phyloP scores from a whole-genome alignment of 2,888 invertebrate genomes.

The Smittia sp. region DNA sequence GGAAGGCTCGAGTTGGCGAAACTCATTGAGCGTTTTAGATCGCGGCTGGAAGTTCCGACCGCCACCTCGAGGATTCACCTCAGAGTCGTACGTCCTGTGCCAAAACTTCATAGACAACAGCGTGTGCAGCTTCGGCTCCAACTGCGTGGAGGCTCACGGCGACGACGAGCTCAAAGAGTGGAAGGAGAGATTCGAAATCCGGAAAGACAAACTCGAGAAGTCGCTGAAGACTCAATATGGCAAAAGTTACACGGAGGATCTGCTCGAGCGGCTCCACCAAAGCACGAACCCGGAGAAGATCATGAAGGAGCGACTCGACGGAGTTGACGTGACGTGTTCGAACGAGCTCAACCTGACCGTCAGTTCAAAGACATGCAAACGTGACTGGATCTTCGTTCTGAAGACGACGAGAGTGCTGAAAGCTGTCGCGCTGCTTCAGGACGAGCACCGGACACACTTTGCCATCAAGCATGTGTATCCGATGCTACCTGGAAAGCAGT shows the following conservation, averaged over 20 bases:
- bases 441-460: constrained; percentile 67
- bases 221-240: constrained; percentile 68
- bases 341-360: constrained; percentile 62
- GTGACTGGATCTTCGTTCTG: constrained; percentile 62
- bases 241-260: constrained; percentile 58
- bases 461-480: constrained; percentile 57
- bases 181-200: constrained; percentile 68
- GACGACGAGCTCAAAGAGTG: constrained; percentile 69
- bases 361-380: constrained; percentile 61
- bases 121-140: constrained; percentile 65
- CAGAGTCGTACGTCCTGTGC: constrained; percentile 64
- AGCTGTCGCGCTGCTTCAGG: constrained; percentile 67
- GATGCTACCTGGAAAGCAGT: constrained; percentile 43
- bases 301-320: constrained; percentile 62
- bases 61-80: constrained; percentile 65
- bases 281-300: constrained; percentile 62
- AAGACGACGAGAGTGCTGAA: constrained; percentile 57
- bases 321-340: constrained; percentile 59
- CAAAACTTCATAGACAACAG: constrained; percentile 59
- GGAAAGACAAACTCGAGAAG: constrained; percentile 61
- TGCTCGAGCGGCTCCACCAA: constrained; percentile 63
- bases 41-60: constrained; percentile 67
- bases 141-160: constrained; percentile 74
- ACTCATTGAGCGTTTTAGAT: constrained; percentile 45
- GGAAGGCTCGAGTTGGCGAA: neutral